Conservation (phyloP, 2,113 vertebrate genomes). For the Xiphophorus hellerii region DNA sequence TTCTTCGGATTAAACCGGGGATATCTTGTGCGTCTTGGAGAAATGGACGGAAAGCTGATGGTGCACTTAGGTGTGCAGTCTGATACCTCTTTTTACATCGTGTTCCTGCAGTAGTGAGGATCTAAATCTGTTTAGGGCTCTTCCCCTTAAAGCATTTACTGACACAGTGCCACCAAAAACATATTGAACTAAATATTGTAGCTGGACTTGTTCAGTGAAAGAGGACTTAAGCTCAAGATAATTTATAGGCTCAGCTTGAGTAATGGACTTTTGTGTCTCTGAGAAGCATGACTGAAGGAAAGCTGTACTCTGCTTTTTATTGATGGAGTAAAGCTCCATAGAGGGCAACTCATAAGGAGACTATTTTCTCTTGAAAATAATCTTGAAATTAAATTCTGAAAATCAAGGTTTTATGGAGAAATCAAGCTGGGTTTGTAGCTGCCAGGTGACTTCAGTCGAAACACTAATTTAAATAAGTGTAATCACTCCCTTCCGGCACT, state of each 20-base stretch:
- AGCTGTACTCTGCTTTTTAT: conserved; percentile 19
- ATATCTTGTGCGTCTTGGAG: neutral
- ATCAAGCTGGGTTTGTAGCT: neutral
- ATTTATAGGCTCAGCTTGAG: conserved; percentile 62
- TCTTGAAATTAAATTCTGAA: conserved; percentile 22
- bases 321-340: conserved; percentile 5
- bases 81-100: neutral
- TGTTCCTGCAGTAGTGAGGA: neutral
- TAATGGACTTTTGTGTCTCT: conserved; percentile 71
- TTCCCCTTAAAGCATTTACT: conserved; percentile 14
- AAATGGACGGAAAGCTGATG: conserved; percentile 6
- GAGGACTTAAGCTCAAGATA: conserved; percentile 61
- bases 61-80: conserved; percentile 5
- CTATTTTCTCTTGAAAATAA: conserved; percentile 22
- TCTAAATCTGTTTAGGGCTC: conserved; percentile 23
- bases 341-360: conserved; percentile 30
- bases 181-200: conserved; percentile 52
- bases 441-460: conserved; percentile 52
- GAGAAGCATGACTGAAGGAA: conserved; percentile 62
- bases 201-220: conserved; percentile 53
- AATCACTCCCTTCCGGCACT: conserved; percentile 44
- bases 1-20: conserved; percentile 12
- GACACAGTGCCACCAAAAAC: conserved; percentile 34
- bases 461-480: conserved; percentile 62
- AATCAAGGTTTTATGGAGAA: conserved; percentile 4